Evolutionary conservation across 2,888 invertebrate genomes (phyloP).

Genomic region (Tenodera sinensis): DNA sequence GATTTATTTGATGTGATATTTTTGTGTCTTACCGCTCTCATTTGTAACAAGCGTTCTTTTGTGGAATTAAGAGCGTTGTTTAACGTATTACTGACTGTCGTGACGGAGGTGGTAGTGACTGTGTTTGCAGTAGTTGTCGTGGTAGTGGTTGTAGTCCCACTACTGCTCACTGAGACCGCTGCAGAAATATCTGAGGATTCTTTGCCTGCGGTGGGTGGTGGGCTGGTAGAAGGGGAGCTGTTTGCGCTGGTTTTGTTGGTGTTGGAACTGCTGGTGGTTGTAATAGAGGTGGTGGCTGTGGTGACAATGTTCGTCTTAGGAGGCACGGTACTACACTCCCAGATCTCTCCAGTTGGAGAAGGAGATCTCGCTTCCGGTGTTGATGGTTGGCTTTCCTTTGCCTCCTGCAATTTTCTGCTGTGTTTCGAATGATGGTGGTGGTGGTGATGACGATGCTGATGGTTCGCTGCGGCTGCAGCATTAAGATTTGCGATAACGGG

Average conservation of each 20-base stretch:
- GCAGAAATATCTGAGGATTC: background rate
- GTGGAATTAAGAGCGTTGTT: constrained; percentile 24
- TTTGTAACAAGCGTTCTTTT: constrained; percentile 46
- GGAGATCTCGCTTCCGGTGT: background rate
- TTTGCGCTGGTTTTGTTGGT: background rate
- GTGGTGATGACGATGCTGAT: constrained; percentile 21
- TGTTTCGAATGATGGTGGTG: constrained; percentile 29
- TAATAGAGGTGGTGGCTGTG: background rate
- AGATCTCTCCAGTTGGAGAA: background rate
- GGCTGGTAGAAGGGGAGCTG: background rate
- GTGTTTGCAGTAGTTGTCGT: background rate
- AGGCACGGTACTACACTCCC: background rate
- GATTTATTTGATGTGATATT: constrained; percentile 18
- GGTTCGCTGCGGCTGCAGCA: background rate
- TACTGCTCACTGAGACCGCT: background rate
- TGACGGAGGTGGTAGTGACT: background rate
- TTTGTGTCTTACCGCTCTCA: constrained; percentile 47
- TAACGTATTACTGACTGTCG: background rate
- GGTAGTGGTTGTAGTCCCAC: background rate
- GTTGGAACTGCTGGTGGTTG: background rate
- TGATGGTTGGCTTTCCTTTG: background rate
- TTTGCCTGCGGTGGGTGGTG: background rate
- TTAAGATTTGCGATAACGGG: background rate
- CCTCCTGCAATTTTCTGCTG: background rate
- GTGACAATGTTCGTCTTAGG: background rate